Conservation (phyloP, 2,888 invertebrate genomes). For the Erebia epiphron region DNA sequence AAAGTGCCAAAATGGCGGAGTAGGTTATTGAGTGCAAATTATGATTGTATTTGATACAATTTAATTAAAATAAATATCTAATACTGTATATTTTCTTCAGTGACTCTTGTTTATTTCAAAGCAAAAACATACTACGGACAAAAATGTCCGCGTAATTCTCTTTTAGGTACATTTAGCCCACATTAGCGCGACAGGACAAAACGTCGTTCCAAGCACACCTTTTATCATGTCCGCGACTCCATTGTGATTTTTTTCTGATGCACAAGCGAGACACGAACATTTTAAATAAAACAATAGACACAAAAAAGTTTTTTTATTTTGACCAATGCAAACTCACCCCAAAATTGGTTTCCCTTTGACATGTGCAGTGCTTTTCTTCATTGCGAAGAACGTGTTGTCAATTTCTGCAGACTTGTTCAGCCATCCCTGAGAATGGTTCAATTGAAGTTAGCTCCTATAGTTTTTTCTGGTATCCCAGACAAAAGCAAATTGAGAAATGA, state of each 20-base stretch:
- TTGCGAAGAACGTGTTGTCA: slow-evolving; percentile 84
- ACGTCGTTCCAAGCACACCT: no score
- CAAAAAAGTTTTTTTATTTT: not conserved
- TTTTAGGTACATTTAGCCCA: no score
- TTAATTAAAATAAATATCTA: not conserved
- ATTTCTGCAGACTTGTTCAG: slow-evolving; percentile 78
- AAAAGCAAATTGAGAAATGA: no score
- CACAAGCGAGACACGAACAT: not conserved
- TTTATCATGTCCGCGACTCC: no score
- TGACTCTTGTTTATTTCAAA: no score
- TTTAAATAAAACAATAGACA: not conserved
- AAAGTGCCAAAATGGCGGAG: not conserved
- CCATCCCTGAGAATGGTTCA: slow-evolving; percentile 62
- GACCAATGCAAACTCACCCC: slow-evolving; percentile 52
- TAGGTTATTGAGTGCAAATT: slow-evolving; percentile 18
- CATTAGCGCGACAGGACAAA: no score
- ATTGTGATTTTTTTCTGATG: not conserved
- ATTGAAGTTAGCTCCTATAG: no score
- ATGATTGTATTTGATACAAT: not conserved
- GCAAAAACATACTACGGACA: no score
- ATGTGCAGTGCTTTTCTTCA: slow-evolving; percentile 74
- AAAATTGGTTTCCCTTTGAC: slow-evolving; percentile 74
- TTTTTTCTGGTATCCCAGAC: no score
- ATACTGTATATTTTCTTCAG: not conserved
- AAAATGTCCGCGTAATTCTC: no score